A percentile compares a stretch with the other conserved stretches of the same genome.
Evolutionary conservation across 2,797 vertebrate genomes (phyloP).

Genomic region (Pterois miles): DNA sequence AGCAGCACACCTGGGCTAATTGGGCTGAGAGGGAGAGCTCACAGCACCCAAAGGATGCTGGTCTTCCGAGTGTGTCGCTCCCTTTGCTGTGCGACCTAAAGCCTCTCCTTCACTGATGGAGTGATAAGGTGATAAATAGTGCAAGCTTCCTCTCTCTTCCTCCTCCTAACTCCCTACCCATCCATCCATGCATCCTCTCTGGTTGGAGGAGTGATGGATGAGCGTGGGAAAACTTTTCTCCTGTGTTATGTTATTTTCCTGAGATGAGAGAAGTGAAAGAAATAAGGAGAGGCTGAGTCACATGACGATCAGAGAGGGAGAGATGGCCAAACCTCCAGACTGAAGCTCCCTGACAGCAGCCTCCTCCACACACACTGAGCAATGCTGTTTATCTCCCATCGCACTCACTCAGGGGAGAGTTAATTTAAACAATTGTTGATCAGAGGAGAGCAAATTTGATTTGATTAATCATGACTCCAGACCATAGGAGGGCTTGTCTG

Average conservation of each 20-base stretch:
- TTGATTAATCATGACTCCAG: constrained; percentile 44
- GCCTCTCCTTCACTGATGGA: constrained; percentile 62
- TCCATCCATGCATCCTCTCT: constrained; percentile 46
- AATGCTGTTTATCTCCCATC: constrained; percentile 36
- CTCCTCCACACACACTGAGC: neutral
- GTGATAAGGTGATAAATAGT: constrained; percentile 29
- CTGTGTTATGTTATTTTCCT: constrained; percentile 11
- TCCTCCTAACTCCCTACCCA: constrained; percentile 31
- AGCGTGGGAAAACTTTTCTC: constrained; percentile 35
- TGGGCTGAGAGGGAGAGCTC: constrained; percentile 34
- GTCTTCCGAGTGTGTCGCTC: neutral
- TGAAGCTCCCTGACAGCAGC: constrained; percentile 10
- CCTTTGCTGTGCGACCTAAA: constrained; percentile 22
- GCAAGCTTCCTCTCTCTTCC: constrained; percentile 50
- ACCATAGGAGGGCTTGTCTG: constrained; percentile 35
- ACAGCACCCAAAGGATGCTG: constrained; percentile 47
- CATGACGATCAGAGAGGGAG: neutral
- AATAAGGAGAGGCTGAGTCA: constrained; percentile 34
- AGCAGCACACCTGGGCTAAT: constrained; percentile 47
- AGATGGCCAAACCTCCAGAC: constrained; percentile 8
- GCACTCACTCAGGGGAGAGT: constrained; percentile 13
- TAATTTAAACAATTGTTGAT: constrained; percentile 54
- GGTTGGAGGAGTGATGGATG: constrained; percentile 61
- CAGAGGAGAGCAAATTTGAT: constrained; percentile 42
- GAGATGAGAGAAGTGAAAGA: constrained; percentile 35